A percentile compares a stretch with the other conserved stretches of the same genome.
These are phyloP conservation scores for Sebastes diploproa DNA, from an alignment of 2,797 vertebrate species.

Conservation along the genomic window DNA sequence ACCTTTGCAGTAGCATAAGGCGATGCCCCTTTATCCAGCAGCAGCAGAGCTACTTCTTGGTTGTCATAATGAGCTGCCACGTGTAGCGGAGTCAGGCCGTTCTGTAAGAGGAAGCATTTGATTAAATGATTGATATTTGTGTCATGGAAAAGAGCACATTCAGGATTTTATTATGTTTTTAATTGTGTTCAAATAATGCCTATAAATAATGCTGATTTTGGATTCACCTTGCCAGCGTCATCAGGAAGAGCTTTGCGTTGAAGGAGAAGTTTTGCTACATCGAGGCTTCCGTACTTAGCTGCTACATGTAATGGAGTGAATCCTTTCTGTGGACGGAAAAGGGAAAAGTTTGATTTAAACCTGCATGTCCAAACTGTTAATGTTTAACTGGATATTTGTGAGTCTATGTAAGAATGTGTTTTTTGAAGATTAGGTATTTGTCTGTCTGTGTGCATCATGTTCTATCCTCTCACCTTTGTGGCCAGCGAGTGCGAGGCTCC, in stretches of 20 bases:
- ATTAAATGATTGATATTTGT: background rate
- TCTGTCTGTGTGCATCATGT: background rate
- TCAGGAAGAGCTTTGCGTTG: conserved; percentile 90
- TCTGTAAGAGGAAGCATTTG: conserved; percentile 78
- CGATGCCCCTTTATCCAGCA: conserved; percentile 92
- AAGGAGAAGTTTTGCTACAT: conserved; percentile 94
- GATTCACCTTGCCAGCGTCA: conserved; percentile 91
- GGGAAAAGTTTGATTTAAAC: background rate
- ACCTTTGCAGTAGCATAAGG: conserved; percentile 94
- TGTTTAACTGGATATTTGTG: background rate
- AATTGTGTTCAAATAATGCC: background rate
- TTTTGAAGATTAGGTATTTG: background rate
- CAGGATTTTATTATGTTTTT: background rate
- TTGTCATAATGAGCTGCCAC: conserved; percentile 97
- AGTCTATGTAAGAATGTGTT: background rate
- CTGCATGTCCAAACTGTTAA: background rate
- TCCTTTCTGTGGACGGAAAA: conserved; percentile 87
- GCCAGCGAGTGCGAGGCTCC: conserved; percentile 93
- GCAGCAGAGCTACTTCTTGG: conserved; percentile 92
- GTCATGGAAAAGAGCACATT: background rate
- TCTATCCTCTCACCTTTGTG: conserved; percentile 88
- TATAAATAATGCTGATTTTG: background rate
- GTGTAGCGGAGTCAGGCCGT: conserved; percentile 93
- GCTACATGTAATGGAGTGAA: conserved; percentile 97
- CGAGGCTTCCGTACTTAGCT: conserved; percentile 95